These are phyloP conservation scores for Rana temporaria DNA, from an alignment of 2,113 vertebrate genomes.

Conservation along the genomic window DNA sequence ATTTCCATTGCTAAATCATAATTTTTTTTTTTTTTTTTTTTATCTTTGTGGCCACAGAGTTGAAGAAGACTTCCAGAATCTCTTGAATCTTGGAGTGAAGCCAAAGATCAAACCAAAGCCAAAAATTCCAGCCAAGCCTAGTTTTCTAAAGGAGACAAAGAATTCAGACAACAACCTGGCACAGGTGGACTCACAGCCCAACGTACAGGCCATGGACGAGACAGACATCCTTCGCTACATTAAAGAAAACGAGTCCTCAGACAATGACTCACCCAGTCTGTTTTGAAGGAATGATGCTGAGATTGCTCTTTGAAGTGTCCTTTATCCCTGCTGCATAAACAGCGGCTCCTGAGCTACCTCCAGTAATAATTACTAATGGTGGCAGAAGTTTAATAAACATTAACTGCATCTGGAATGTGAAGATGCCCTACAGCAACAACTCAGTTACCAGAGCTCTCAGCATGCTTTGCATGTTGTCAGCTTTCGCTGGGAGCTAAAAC, in stretches of 20 bases:
- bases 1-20: too few species aligned
- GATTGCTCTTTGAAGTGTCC: constrained; percentile 33
- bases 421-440: background rate
- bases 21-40: too few species aligned
- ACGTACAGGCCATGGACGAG: constrained; percentile 77
- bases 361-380: background rate
- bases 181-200: constrained; percentile 50
- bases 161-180: background rate
- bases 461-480: background rate
- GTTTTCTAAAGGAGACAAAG: constrained; percentile 65
- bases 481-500: background rate
- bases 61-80: constrained; percentile 82
- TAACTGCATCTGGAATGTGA: background rate
- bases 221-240: constrained; percentile 85
- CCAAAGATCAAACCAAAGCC: constrained; percentile 65
- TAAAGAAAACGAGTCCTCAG: constrained; percentile 74
- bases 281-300: constrained; percentile 69
- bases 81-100: constrained; percentile 71
- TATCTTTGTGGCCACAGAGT: constrained; percentile 71
- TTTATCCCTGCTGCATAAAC: constrained; percentile 28
- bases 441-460: background rate
- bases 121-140: constrained; percentile 71
- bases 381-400: constrained; percentile 6
- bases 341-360: background rate
- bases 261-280: constrained; percentile 71